Evolutionary conservation across 2,797 vertebrate genomes (phyloP), one percentile per base, ranked within the genome.

Genomic region (Epinephelus malabaricus): DNA sequence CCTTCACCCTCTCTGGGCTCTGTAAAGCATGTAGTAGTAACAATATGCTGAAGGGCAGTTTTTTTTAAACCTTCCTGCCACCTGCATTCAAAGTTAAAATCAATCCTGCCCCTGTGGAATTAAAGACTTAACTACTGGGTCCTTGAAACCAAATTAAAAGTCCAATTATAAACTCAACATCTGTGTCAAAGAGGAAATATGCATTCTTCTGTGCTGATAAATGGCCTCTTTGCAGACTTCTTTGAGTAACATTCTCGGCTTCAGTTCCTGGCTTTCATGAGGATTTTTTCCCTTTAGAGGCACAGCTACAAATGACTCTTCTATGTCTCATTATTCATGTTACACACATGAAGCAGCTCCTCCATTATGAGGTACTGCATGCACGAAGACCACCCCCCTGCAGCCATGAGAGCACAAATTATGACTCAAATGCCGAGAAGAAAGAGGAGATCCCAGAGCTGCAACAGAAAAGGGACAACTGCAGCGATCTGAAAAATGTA

Each of bases 241-340:
- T 13, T 34, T 6, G 9, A 8, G 17, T 13, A 21, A 1, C 2
- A 14, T 50, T 72, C 69, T 45, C 46, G 38, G 47, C 43, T 34
- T n/a, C 9, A 1, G 49, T 38, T 70, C 34, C 25, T 38, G 21
- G 3, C 45, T 59, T 46, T 62, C 30, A 53, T 61, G 10, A 46
- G 21, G 34, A 9, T 21, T 8, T 38, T 23, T 43, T 11, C 14
- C 40, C 27, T 27, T 25, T 19, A 2, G 60, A 66, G 3, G 34
- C 19, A 13, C 50, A 54, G 60, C 66, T 19, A 76, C 6, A 5
- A 40, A 19, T 4, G 8, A 80, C 56, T 59, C 40, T 21, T 49
- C 51, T 34, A 17, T 30, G 23, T 30, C 67, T 78, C 81, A 75
- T 81, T 77, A 86, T 64, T 69, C 62, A n/a, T 17, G 68, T 59